Evolutionary conservation across 1,140 invertebrate species (phyloP).

Genomic region (Bactericera cockerelli): DNA sequence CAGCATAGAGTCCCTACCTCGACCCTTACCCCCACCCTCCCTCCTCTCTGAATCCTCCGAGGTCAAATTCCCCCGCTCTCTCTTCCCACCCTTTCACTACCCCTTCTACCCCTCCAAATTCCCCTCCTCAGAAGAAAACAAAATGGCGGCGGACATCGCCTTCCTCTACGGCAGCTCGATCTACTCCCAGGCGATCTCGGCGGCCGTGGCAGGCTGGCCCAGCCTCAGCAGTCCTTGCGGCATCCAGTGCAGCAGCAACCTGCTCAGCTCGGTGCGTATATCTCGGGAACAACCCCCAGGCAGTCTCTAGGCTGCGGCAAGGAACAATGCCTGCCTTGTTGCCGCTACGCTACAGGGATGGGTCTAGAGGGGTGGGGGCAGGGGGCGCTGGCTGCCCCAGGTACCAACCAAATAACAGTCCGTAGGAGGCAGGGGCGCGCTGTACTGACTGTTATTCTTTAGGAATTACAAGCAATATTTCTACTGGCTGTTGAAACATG

Average conservation of each 20-base stretch:
- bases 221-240: constrained; percentile 21
- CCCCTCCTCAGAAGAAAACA: neutral
- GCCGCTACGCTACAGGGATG: constrained; percentile 26
- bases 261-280: too few relatives aligned
- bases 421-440: too few relatives aligned
- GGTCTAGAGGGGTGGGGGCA: constrained; percentile 30
- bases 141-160: constrained; percentile 42
- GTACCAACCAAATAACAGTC: constrained; percentile 15
- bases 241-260: neutral
- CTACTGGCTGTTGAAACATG: too few relatives aligned
- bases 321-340: constrained; percentile 24
- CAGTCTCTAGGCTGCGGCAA: too few relatives aligned
- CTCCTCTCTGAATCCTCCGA: constrained; percentile 39
- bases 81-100: constrained; percentile 53
- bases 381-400: constrained; percentile 22
- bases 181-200: constrained; percentile 31
- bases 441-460: too few relatives aligned
- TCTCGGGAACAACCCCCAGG: too few relatives aligned
- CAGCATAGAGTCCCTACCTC: constrained; percentile 32
- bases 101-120: constrained; percentile 48
- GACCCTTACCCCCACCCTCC: constrained; percentile 40
- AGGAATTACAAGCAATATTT: too few relatives aligned
- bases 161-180: constrained; percentile 37
- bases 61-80: constrained; percentile 43
- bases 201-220: constrained; percentile 33